Conservation (phyloP, 1,140 invertebrate species). For the Conus ventricosus region DNA sequence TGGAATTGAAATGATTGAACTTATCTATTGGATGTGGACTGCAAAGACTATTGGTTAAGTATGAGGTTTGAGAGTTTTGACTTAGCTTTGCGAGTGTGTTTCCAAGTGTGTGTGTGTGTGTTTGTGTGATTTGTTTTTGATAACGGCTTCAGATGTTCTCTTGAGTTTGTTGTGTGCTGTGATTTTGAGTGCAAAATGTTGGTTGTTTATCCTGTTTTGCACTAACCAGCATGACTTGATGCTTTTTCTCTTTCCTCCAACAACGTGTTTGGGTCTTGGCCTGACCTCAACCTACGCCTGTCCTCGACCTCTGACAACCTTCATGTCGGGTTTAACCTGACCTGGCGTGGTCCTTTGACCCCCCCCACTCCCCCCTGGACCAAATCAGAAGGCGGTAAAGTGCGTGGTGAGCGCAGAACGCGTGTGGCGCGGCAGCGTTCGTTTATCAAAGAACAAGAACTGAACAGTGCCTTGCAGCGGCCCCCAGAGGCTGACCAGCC, state of each 20-base stretch:
- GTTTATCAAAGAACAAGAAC: constrained; percentile 85
- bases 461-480: constrained; percentile 49
- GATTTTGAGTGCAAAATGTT: neutral
- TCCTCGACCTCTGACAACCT: constrained; percentile 39
- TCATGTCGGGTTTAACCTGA: neutral
- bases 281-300: constrained; percentile 28
- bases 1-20: no score
- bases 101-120: no score
- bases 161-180: neutral
- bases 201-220: neutral
- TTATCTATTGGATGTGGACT: no score
- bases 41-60: no score
- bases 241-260: neutral
- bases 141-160: neutral
- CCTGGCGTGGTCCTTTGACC: constrained; percentile 42
- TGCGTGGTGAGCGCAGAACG: constrained; percentile 67
- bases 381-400: constrained; percentile 51
- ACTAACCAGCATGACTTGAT: constrained; percentile 35
- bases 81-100: no score
- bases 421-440: constrained; percentile 87
- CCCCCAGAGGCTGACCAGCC: constrained; percentile 42
- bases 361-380: constrained; percentile 32
- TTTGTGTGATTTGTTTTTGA: no score
- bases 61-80: no score
- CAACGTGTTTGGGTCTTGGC: neutral